Percentiles rank a stretch among this genome's conserved stretches.
Conservation (phyloP, 2,888 invertebrate species). For the Dryadula phaetusa region DNA sequence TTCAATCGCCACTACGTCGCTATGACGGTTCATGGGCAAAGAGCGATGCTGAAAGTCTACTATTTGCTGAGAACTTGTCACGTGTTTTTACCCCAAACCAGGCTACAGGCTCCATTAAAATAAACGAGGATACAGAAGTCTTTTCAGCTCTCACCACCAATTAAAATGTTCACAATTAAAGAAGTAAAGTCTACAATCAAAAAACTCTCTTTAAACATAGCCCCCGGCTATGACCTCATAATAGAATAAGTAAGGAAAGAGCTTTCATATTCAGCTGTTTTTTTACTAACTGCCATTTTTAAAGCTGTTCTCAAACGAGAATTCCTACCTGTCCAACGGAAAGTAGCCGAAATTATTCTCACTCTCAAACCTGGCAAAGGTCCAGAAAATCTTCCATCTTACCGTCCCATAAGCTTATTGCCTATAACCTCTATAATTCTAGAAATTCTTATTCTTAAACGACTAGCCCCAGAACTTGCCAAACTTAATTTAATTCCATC, state of each 20-base stretch:
- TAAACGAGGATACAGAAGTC: neutral
- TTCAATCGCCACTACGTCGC: neutral
- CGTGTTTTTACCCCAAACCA: neutral
- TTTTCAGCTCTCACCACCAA: neutral
- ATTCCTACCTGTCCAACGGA: neutral
- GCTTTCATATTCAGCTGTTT: neutral
- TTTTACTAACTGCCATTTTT: too few species aligned
- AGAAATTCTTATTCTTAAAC: too few species aligned
- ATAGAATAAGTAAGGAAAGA: neutral
- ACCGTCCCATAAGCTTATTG: too few species aligned
- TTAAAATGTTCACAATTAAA: neutral
- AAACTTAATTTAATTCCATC: neutral
- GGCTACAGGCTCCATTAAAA: neutral
- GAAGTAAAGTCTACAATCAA: too few species aligned
- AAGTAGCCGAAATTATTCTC: neutral
- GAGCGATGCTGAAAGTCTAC: neutral
- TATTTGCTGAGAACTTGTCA: neutral
- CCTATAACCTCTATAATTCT: too few species aligned
- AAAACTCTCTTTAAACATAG: too few species aligned
- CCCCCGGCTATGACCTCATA: neutral
- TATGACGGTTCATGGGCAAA: neutral
- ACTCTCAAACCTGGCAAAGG: neutral
- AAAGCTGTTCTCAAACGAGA: neutral
- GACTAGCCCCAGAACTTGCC: neutral
- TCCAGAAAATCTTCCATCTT: too few species aligned